Evolutionary conservation across 1,140 invertebrate species (phyloP), one percentile per base, ranked within the genome.

Genomic region (Drosophila ogumai): DNA sequence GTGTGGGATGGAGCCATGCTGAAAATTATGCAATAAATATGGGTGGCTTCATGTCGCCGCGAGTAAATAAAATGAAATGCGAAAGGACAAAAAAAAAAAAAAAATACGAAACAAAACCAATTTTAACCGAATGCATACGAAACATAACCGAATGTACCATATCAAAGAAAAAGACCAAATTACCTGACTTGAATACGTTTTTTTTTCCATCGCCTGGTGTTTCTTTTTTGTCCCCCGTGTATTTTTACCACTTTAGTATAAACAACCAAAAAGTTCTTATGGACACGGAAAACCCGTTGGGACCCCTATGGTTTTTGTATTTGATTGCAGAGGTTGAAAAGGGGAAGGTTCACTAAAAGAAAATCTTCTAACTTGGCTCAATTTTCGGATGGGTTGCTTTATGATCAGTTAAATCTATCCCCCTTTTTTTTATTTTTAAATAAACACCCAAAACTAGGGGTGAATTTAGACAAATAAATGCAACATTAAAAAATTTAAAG

Each of bases 1-100:
- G 38, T 31, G 28, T 22, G 50, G 50, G 2, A 8, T 3, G 46
- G 7, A 13, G 32, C 22, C 58, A 50, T 69, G 64, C 36, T 50
- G 52, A 74, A 73, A 84, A 74, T 80, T 65, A 66, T 85, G 81
- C 58, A 81, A 85, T 85, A 85, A 85, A 81, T 85, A 77, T 80
- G 74, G 75, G 43, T 15, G 41, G 59, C 55, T 49, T 52, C 61
- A 52, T 59, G 65, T 69, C 61, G 44, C 40, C 34, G 76, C 47
- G 65, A 54, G 75, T 72, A 72, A 72, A 75, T 66, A 75, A 79
- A 76, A 63, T 41, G 71, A 66, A 71, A 79, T 55, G 12, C 31
- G 38, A 41, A 38, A 65, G 40, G 46, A 49, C 46, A 28, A 15
- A 9, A 49, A 12, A 28, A n/a, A 49, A 28, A 13, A 31, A 63